phyloP scores from a whole-genome alignment of 1,140 invertebrate genomes.

The Drosophila repleta region DNA sequence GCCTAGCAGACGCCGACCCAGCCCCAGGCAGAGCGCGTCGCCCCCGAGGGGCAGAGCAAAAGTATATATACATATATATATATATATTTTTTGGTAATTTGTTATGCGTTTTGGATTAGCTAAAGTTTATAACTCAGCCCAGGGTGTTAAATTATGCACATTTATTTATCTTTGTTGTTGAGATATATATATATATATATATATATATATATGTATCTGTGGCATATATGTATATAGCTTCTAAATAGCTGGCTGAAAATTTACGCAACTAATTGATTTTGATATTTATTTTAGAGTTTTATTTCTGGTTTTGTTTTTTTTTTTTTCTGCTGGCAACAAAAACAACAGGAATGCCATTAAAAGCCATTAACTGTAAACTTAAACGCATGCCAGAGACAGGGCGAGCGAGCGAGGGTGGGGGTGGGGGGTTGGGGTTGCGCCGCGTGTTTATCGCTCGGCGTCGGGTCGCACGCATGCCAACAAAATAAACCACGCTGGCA shows the following conservation, averaged over 20 bases:
- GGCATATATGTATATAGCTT: constrained; percentile 7
- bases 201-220: constrained; percentile 10
- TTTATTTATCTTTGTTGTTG: constrained; percentile 15
- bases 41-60: background rate
- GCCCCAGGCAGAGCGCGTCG: too few species aligned
- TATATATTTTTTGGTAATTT: constrained; percentile 68
- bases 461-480: constrained; percentile 77
- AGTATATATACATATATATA: constrained; percentile 1
- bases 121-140: constrained; percentile 34
- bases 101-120: constrained; percentile 58
- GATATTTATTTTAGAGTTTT: constrained; percentile 62
- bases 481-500: constrained; percentile 77
- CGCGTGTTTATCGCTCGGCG: constrained; percentile 75
- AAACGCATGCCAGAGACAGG: constrained; percentile 78
- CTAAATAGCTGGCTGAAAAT: constrained; percentile 37
- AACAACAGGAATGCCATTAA: constrained; percentile 68
- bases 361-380: constrained; percentile 82
- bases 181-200: constrained; percentile 1
- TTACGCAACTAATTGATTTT: constrained; percentile 80
- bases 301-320: too few species aligned
- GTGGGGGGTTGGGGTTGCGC: constrained; percentile 7
- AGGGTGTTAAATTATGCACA: constrained; percentile 65
- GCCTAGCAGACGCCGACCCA: constrained; percentile 22
- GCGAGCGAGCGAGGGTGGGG: background rate
- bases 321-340: constrained; percentile 8